Base-by-base conservation (phyloP, 2,888 invertebrate genomes). In the Syrista parreyssii region DNA sequence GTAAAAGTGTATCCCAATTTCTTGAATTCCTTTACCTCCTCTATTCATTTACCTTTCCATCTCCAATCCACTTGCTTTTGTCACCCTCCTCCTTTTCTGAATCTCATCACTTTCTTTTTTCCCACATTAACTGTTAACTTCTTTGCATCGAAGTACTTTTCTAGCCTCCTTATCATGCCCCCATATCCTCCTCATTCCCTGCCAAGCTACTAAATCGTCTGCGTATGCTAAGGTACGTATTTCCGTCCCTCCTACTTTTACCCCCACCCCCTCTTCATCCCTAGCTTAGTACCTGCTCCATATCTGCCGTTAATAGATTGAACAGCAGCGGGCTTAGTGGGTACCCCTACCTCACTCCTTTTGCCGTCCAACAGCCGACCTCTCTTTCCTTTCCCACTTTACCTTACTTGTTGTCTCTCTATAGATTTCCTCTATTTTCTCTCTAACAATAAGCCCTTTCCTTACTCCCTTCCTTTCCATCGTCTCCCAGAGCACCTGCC, bases 21-120 rank as follows among this genome's bases (percentile, higher is more conserved):
- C 33, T 74, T 80, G 23, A 81, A 80, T n/a, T 78, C 77, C 68
- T 81, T 82, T 9, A 82, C 80, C 32, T 79, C 77, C 31, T 82
- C 82, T 73, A 84, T 73, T 23, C 68, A 68, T 55, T 75, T 69
- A 12, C 68, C 75, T 34, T 76, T 77, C 79, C 79, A 82, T 35
- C 6, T 73, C 80, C 80, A 81, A 3, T 76, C 73, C 15, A 31
- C 23, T 15, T 73, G 72, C 11, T 30, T 75, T 36, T 75, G 68
- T 68, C 73, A 77, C 23, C 78, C 78, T 4, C 81, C 79, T 31
- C 80, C 81, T 40, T 78, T 80, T 31, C 76, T 77, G 68, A 68
- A 68, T 9, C 68, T 30, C 12, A 68, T 68, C 68, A 68, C 68
- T 12, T 68, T 68, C 11, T 12, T 31, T 15, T 68, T 68, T 15